Conservation (phyloP, 2,888 invertebrate genomes). For the Orthosia cruda region DNA sequence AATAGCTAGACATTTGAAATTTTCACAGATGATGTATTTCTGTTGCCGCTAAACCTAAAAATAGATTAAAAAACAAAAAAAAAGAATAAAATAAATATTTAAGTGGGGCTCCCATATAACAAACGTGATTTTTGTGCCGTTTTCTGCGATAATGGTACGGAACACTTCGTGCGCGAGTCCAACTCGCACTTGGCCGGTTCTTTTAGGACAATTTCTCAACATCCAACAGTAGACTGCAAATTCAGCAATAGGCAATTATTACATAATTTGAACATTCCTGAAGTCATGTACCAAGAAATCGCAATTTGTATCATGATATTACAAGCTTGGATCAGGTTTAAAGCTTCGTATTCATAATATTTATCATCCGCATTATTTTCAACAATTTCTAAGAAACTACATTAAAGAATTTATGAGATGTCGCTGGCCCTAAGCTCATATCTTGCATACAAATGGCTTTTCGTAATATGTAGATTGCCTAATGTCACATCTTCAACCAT, state of each 20-base stretch:
- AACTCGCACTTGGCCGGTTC: too few relatives aligned
- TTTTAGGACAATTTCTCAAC: constrained; percentile 7
- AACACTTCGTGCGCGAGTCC: too few relatives aligned
- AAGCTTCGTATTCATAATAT: constrained; percentile 15
- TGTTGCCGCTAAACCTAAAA: too few relatives aligned
- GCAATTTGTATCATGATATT: constrained; percentile 43
- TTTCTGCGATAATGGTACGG: too few relatives aligned
- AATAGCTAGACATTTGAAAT: too few relatives aligned
- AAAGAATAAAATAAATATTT: too few relatives aligned
- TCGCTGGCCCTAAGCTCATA: constrained; percentile 42
- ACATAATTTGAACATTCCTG: constrained; percentile 45
- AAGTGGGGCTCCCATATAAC: too few relatives aligned
- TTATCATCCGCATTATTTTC: constrained; percentile 23
- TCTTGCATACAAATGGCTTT: constrained; percentile 60
- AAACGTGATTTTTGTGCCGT: too few relatives aligned
- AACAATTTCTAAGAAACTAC: constrained; percentile 47
- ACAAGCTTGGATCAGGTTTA: constrained; percentile 23
- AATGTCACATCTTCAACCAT: constrained; percentile 57
- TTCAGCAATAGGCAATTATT: constrained; percentile 30
- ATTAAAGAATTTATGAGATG: constrained; percentile 51
- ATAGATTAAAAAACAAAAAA: too few relatives aligned
- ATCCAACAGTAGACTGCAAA: not conserved
- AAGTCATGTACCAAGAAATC: constrained; percentile 23
- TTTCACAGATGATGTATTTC: too few relatives aligned
- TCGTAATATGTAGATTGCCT: constrained; percentile 57